Evolutionary conservation across 2,113 vertebrate species (phyloP).

Genomic region (Progne subis): DNA sequence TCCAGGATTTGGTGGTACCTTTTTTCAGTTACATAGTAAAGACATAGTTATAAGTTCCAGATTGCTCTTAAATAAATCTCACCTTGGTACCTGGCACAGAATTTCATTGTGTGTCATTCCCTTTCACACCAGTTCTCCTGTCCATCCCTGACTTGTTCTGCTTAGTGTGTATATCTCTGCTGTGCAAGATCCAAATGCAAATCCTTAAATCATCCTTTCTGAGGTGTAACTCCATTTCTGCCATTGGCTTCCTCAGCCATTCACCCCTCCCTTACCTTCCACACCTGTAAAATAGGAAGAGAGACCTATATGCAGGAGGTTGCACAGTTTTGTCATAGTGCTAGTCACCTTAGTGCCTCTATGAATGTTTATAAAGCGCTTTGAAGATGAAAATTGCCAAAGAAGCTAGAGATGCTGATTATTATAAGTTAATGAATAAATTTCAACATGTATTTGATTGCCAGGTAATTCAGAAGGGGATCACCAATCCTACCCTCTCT

Average conservation of each 20-base stretch:
- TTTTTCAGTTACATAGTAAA: background rate
- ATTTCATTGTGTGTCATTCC: background rate
- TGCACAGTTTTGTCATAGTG: background rate
- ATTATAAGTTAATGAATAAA: slow-evolving; percentile 67
- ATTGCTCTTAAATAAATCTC: background rate
- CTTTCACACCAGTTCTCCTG: background rate
- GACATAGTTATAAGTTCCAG: background rate
- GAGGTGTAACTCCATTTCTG: background rate
- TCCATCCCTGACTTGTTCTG: background rate
- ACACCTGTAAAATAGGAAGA: background rate
- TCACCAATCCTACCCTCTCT: slow-evolving; percentile 46
- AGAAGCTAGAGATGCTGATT: slow-evolving; percentile 53
- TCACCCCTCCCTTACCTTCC: background rate
- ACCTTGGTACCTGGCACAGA: background rate
- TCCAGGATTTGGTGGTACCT: background rate
- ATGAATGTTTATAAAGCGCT: slow-evolving; percentile 44
- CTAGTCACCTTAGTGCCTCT: background rate
- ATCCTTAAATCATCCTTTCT: background rate
- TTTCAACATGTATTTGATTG: slow-evolving; percentile 58
- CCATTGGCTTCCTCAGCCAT: background rate
- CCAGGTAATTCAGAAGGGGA: slow-evolving; percentile 70
- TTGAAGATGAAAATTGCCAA: slow-evolving; percentile 52
- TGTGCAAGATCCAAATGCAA: background rate
- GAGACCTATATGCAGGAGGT: background rate
- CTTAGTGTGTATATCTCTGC: background rate